Conservation (phyloP, 2,888 invertebrate species). For the Gastrophysa polygoni region DNA sequence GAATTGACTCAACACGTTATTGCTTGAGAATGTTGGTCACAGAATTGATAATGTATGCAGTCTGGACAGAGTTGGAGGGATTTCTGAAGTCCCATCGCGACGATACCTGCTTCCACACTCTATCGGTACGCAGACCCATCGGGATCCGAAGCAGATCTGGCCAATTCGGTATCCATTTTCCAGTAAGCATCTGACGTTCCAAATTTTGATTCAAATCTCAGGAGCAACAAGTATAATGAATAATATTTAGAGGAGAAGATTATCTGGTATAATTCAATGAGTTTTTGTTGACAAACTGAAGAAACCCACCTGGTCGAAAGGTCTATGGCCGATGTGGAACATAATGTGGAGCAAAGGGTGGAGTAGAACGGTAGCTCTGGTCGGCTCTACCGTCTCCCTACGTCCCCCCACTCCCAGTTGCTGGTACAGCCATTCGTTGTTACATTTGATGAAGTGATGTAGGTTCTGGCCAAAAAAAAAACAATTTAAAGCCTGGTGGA, state of each 20-base stretch:
- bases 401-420: constrained; percentile 61
- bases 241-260: no score
- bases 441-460: constrained; percentile 72
- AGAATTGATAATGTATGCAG: constrained; percentile 50
- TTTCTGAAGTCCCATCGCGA: constrained; percentile 61
- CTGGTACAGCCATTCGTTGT: constrained; percentile 71
- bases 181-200: constrained; percentile 57
- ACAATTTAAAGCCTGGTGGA: no score
- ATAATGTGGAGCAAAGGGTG: constrained; percentile 70
- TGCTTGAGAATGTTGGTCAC: constrained; percentile 50
- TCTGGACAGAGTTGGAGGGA: constrained; percentile 43
- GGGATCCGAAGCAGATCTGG: constrained; percentile 58
- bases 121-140: constrained; percentile 59
- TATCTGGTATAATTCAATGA: no score
- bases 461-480: constrained; percentile 61
- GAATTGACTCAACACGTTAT: constrained; percentile 3
- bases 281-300: background rate
- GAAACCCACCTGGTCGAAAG: constrained; percentile 74
- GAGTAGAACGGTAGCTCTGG: constrained; percentile 44
- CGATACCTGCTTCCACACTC: constrained; percentile 59
- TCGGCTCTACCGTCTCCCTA: constrained; percentile 52
- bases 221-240: no score
- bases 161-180: constrained; percentile 62
- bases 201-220: no score
- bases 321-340: constrained; percentile 78